Evolutionary conservation across 2,113 vertebrate genomes (phyloP), one percentile per base, ranked within the genome.

Genomic region (Peromyscus polionotus): DNA sequence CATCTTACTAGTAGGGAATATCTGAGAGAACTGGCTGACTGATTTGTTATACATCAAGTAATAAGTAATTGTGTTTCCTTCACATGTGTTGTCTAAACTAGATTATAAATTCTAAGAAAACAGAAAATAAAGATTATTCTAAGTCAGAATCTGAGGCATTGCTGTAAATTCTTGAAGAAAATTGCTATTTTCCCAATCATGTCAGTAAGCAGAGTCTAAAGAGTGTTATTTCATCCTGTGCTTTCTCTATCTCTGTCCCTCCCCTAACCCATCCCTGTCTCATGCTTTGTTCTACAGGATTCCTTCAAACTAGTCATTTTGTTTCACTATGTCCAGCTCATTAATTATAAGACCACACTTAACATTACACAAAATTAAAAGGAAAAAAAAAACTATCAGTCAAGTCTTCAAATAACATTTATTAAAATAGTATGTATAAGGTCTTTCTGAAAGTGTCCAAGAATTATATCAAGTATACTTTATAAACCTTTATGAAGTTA

Each of bases 1-100:
- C 96, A 75, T 80, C 48, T 54, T 76, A 86, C 39, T 90, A 31
- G 77, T 86, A 83, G 67, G 65, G 95, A 91, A 92, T 65, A 39
- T 89, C 94, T 94, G 87, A 79, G 24, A 19, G 10, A 11, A 24
- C 65, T 39, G n/a, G 76, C 90, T 96, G 92, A 39, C 17, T 95
- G 11, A 36, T 45, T 83, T 39, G 80, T 85, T 36, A 70, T 61
- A 83, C 72, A 68, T 85, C 73, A 95, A 94, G 20, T 17, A 63
- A 95, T 95, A 95, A 94, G 20, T 17, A 63, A 95, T 96, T 42
- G 63, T 96, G 79, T 81, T 54, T 93, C 12, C 22, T 48, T 96
- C 54, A 1, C 84, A 36, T 88, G 61, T 45, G 28, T 92, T 92
- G 83, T 93, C 83, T 91, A 95, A 86, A 90, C 77, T 88, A 68